phyloP scores from a whole-genome alignment of 2,113 vertebrate genomes.

The Xiphias gladius region DNA sequence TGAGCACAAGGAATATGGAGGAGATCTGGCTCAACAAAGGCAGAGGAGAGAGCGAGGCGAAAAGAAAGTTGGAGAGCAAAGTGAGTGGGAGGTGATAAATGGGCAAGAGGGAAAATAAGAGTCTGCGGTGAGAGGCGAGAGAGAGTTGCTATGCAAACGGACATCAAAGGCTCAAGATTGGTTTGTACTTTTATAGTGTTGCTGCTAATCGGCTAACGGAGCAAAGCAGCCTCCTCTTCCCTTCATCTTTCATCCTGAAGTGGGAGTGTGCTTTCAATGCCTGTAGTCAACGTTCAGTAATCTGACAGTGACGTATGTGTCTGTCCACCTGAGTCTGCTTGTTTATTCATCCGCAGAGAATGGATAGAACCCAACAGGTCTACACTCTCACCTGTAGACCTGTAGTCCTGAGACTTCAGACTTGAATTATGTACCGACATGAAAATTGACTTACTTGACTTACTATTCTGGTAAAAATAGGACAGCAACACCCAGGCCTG shows the following conservation, averaged over 20 bases:
- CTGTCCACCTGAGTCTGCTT: constrained; percentile 23
- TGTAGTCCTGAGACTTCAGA: constrained; percentile 3
- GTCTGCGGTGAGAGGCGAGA: constrained; percentile 51
- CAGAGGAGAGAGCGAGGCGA: constrained; percentile 56
- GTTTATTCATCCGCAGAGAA: constrained; percentile 28
- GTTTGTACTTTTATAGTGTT: constrained; percentile 55
- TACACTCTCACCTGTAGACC: neutral
- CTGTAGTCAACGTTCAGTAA: constrained; percentile 30
- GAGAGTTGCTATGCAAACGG: constrained; percentile 57
- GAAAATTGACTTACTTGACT: no score
- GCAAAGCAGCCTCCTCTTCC: constrained; percentile 24
- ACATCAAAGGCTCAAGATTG: constrained; percentile 69
- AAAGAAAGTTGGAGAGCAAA: constrained; percentile 68
- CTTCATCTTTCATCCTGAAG: constrained; percentile 33
- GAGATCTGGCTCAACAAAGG: constrained; percentile 59
- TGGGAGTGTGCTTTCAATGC: constrained; percentile 28
- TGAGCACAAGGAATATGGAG: constrained; percentile 66
- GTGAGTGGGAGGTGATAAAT: constrained; percentile 61
- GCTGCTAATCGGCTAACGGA: constrained; percentile 51
- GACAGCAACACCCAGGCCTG: no score
- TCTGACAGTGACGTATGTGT: constrained; percentile 44
- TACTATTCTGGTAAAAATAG: no score
- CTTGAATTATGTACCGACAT: no score
- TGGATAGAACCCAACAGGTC: neutral
- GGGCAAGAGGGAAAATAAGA: constrained; percentile 49